phyloP scores from a whole-genome alignment of 2,888 invertebrate genomes.

The Drosophila atripex region DNA sequence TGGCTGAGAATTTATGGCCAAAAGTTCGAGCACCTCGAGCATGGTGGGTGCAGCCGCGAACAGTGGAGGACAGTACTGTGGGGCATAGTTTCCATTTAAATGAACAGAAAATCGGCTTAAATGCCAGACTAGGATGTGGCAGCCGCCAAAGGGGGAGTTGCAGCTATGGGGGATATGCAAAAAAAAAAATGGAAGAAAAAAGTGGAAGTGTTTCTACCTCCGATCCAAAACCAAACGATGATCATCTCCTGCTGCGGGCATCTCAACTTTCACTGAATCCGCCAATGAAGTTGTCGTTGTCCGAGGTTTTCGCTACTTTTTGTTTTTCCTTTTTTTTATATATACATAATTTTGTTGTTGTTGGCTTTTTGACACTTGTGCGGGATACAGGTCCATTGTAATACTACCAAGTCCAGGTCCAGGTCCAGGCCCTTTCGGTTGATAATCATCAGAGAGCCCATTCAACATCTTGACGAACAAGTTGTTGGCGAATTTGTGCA shows the following conservation, averaged over 20 bases:
- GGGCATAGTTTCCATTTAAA: constrained; percentile 48
- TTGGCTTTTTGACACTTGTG: neutral
- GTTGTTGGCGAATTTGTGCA: constrained; percentile 45
- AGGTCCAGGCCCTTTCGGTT: constrained; percentile 13
- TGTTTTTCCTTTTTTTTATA: neutral
- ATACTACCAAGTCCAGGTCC: constrained; percentile 12
- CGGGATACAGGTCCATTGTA: constrained; percentile 9
- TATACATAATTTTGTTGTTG: too few species aligned
- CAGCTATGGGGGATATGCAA: neutral
- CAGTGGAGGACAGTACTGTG: neutral
- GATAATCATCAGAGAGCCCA: too few species aligned
- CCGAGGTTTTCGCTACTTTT: constrained; percentile 16
- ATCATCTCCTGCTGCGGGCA: constrained; percentile 52
- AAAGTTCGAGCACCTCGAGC: constrained; percentile 26
- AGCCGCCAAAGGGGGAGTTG: too few species aligned
- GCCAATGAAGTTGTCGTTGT: constrained; percentile 55
- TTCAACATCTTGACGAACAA: constrained; percentile 31
- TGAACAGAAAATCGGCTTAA: constrained; percentile 35
- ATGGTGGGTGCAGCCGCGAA: constrained; percentile 60
- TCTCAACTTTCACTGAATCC: constrained; percentile 64
- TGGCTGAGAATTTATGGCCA: constrained; percentile 66
- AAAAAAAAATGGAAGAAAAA: constrained; percentile 29
- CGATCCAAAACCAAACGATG: constrained; percentile 7
- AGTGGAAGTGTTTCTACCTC: constrained; percentile 39
- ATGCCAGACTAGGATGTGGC: constrained; percentile 13